Base-by-base conservation (phyloP, 2,888 invertebrate species). In the Campoplex nolae region DNA sequence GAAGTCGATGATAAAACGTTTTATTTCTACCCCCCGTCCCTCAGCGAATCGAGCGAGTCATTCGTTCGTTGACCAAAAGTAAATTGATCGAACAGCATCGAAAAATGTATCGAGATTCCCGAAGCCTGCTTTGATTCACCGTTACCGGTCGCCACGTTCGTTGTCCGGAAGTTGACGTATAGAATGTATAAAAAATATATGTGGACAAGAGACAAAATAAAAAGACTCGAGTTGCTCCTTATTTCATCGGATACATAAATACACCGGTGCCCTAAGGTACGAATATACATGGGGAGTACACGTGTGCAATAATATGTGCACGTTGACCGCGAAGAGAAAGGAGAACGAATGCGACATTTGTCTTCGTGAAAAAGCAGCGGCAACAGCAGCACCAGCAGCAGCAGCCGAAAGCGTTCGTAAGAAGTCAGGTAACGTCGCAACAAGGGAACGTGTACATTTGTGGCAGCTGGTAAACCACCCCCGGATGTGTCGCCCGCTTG, bases 401-500 rank as follows among this genome's bases (percentile, higher is more conserved):
- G 58, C 58, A 28, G 32, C 58, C 58, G 38, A 77, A 54, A 70
- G 65, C 28, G 48, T 71, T 76, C 13, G 48, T 28, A 71, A 86
- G 81, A 71, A 79, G 77, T 48, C 68, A 54, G 73, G 48, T 58
- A 68, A n/a, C 71, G 45, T 32, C 65, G 70, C 54, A 62, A 45
- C 80, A 77, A 76, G 70, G 58, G 35, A 76, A 75, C 74, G 70
- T 78, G 65, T 70, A 78, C 51, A 70, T 62, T 62, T 62, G 73
- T 67, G 56, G 88, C 91, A 90, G 90, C 90, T 90, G 91, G 89
- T 83, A 62, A 62, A 86, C 89, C 91, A 90, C 89, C 90, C 91
- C 90, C 91, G 89, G 91, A 90, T 91, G 92, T 91, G 87, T 87
- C 89, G 88, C 86, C 82, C 84, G 88, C 77, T 86, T 86, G 85